Percentiles rank a stretch among this genome's conserved stretches.
phyloP scores from a whole-genome alignment of 2,113 vertebrate genomes.

The Arenaria interpres region DNA sequence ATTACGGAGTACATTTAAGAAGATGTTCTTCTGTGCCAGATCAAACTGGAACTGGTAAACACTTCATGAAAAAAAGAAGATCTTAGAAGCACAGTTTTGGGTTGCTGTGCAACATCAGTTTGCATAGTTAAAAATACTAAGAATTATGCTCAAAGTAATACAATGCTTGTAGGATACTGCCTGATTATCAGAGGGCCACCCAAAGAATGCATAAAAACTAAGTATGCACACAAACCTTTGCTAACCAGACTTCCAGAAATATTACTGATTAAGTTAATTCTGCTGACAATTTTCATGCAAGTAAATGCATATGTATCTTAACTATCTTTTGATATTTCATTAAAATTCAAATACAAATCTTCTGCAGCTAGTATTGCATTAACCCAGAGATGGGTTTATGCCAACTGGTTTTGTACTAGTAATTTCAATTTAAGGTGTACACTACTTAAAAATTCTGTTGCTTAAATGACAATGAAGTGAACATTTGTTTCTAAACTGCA shows the following conservation, averaged over 20 bases:
- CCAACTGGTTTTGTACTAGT: background rate
- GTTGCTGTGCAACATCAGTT: background rate
- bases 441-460: background rate
- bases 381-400: background rate
- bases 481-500: background rate
- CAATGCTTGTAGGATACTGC: background rate
- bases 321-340: background rate
- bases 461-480: background rate
- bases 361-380: background rate
- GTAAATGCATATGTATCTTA: background rate
- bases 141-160: background rate
- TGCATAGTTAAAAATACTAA: background rate
- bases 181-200: background rate
- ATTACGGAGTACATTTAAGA: slow-evolving; percentile 84
- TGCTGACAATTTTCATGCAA: background rate
- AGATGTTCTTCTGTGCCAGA: slow-evolving; percentile 80
- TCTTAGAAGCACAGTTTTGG: background rate
- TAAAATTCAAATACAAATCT: background rate
- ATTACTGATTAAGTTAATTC: background rate
- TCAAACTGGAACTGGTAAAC: slow-evolving; percentile 17
- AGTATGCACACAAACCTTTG: background rate
- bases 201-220: background rate
- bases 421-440: background rate
- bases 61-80: background rate
- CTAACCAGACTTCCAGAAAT: background rate